phyloP scores from a whole-genome alignment of 2,113 vertebrate genomes.

The Corvus cornix region DNA sequence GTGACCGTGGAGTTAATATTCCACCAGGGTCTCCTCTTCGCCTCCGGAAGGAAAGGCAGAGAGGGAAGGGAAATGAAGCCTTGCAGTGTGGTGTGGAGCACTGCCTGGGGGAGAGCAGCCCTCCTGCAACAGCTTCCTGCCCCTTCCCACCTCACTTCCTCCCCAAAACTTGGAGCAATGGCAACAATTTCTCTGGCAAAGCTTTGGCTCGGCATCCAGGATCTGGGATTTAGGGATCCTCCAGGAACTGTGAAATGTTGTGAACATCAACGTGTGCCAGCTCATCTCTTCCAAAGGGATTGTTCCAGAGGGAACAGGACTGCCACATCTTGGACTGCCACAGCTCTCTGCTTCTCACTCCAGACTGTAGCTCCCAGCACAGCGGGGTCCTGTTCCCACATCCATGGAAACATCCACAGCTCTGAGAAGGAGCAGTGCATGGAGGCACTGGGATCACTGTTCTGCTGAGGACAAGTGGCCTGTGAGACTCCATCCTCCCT shows the following conservation, averaged over 20 bases:
- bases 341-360: fast-evolving
- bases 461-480: not conserved
- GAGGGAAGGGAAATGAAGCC: not conserved
- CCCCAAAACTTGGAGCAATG: not conserved
- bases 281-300: not conserved
- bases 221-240: not conserved
- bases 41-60: not conserved
- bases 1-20: not conserved
- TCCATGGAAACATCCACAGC: not conserved
- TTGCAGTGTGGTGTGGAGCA: not conserved
- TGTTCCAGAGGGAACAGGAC: not conserved
- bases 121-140: not conserved
- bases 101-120: not conserved
- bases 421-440: fast-evolving
- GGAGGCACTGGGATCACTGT: fast-evolving
- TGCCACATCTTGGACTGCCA: fast-evolving
- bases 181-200: not conserved
- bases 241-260: not conserved
- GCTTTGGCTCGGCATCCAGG: not conserved
- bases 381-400: not conserved
- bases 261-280: not conserved
- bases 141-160: not conserved
- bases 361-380: not conserved
- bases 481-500: not conserved
- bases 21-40: not conserved